Percentiles rank a stretch among this genome's conserved stretches.
phyloP scores from a whole-genome alignment of 2,113 vertebrate species.

The Protobothrops mucrosquamatus region DNA sequence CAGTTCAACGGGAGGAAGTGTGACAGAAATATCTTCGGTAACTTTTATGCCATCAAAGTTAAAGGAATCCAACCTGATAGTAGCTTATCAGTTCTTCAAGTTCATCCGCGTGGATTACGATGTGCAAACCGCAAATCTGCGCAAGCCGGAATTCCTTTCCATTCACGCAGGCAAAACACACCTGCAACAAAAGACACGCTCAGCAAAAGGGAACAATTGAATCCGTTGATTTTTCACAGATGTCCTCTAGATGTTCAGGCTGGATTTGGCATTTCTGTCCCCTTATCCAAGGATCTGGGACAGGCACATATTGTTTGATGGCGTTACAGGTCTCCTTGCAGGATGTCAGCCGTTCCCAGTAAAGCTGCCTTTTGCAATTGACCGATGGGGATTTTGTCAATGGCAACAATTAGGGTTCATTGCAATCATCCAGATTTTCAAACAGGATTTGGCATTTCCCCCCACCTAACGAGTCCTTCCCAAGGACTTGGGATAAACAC shows the following conservation, averaged over 20 bases:
- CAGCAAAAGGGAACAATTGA: neutral
- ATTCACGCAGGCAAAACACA: constrained; percentile 90
- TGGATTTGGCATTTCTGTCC: neutral
- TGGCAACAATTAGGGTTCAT: neutral
- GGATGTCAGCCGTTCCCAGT: neutral
- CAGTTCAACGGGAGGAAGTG: neutral
- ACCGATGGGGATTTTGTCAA: neutral
- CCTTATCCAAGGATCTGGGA: neutral
- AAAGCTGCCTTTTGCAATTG: neutral
- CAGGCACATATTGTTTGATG: neutral
- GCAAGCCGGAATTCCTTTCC: constrained; percentile 86
- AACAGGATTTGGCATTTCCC: no score
- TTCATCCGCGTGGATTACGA: constrained; percentile 91
- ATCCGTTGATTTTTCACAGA: neutral
- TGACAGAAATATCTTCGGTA: neutral
- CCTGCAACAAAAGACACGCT: constrained; percentile 63
- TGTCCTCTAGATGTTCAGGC: neutral
- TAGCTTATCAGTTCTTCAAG: constrained; percentile 89
- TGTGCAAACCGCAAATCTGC: constrained; percentile 89
- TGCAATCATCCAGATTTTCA: no score
- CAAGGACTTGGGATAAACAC: no score
- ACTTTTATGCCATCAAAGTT: neutral
- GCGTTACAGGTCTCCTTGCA: neutral
- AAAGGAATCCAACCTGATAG: constrained; percentile 76
- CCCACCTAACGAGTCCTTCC: no score